Base-by-base conservation (phyloP, 1,140 invertebrate genomes). In the Nixonia krombeini region DNA sequence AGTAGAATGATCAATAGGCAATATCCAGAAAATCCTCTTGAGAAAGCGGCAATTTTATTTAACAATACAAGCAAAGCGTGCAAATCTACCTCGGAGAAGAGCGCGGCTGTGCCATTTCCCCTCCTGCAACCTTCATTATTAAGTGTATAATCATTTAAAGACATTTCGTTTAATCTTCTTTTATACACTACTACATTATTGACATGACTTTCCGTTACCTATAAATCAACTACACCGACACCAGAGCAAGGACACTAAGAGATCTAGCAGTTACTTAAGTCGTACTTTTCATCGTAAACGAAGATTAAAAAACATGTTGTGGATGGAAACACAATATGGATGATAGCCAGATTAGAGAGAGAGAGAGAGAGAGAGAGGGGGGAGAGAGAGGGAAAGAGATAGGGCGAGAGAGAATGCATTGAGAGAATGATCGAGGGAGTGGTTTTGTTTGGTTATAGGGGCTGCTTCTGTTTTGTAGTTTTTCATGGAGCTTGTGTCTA, bases 171-270 rank as follows among this genome's bases (percentile, higher is more conserved):
- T 73, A 46, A 65, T 79, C 37, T 47, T 68, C 52, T 74, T 72
- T 70, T 77, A 50, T 80, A 70, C 77, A 76, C 28, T 74, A 73
- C 64, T 74, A 73, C 75, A 76, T 82, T 80, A 78, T 80, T 79
- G 75, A 79, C 82, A 81, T 69, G 52, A 74, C 68, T 74, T 69
- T 78, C 72, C 74, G 75, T 79, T 71, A 80, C 71, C 72, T 75
- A 81, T 76, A 70, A 72, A 80, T 70, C 74, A 75, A 82, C 77
- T 58, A 84, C 82, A 84, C 79, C 76, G 78, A 84, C 81, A 84
- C 79, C 83, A 84, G 82, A 81, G 81, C 81, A 81, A 84, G 82
- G 82, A 84, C 78, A 82, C 76, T 82, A 81, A 71, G 81, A 83
- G 78, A 83, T 81, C 72, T 78, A 82, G 78, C 79, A 75, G 80